phyloP scores from a whole-genome alignment of 2,888 invertebrate species.

The Oscheius sp. region DNA sequence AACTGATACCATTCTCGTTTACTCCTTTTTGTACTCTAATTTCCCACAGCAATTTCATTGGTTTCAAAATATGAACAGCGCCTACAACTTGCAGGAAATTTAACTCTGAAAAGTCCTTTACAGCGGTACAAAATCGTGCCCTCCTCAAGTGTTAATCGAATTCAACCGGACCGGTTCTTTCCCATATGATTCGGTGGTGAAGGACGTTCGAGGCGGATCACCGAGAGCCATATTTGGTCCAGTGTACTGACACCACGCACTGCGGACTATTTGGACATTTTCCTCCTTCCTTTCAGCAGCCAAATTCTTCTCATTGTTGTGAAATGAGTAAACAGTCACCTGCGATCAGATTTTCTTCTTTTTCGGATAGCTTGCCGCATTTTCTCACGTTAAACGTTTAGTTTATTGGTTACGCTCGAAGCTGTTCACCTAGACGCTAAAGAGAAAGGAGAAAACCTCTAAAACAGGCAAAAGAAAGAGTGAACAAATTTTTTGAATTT shows the following conservation, averaged over 20 bases:
- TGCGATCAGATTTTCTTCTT: not conserved
- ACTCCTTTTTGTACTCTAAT: not conserved
- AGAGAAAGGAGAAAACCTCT: too few relatives aligned
- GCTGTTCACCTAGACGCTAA: too few relatives aligned
- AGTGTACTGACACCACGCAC: not conserved
- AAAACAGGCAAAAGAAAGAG: too few relatives aligned
- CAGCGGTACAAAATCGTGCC: not conserved
- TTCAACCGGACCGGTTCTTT: slow-evolving; percentile 22
- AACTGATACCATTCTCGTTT: not conserved
- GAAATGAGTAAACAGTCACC: not conserved
- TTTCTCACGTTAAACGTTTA: not conserved
- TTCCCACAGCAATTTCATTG: not conserved
- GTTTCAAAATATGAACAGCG: not conserved
- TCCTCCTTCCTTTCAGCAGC: not conserved
- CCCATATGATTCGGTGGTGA: slow-evolving; percentile 14
- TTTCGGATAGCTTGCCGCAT: not conserved
- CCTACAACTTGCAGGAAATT: not conserved
- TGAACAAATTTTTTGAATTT: too few relatives aligned
- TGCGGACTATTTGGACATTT: not conserved
- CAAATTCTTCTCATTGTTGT: not conserved
- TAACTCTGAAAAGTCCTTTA: not conserved
- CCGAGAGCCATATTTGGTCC: slow-evolving; percentile 24
- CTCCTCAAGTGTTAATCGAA: slow-evolving; percentile 25
- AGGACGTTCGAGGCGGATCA: slow-evolving; percentile 22
- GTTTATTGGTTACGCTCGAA: too few relatives aligned